phyloP scores from a whole-genome alignment of 2,113 vertebrate species.

The Nibea albiflora region DNA sequence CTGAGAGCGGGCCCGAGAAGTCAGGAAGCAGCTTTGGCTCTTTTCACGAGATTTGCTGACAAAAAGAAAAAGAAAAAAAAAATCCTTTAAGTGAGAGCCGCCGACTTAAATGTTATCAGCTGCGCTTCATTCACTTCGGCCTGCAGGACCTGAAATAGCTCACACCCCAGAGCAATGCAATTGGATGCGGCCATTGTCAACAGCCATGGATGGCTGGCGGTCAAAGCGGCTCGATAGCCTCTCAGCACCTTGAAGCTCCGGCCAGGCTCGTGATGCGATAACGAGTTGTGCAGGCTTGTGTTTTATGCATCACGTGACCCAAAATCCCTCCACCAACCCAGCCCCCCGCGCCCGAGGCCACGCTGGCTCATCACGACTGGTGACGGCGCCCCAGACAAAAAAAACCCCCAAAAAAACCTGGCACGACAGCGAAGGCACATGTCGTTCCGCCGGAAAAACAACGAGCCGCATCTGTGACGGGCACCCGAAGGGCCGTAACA shows the following conservation, averaged over 20 bases:
- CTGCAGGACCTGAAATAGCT: neutral
- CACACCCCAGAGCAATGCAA: neutral
- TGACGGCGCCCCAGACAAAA: slow-evolving; percentile 12
- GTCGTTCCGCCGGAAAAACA: slow-evolving; percentile 20
- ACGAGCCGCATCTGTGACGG: neutral
- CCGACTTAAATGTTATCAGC: neutral
- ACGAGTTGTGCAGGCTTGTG: slow-evolving; percentile 15
- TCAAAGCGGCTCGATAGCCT: slow-evolving; percentile 1
- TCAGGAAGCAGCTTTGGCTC: too few relatives aligned
- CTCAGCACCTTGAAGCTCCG: slow-evolving; percentile 1
- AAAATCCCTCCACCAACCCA: too few relatives aligned
- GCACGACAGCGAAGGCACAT: neutral
- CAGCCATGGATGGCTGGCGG: neutral
- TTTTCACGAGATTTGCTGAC: too few relatives aligned
- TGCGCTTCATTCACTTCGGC: neutral
- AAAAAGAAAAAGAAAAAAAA: too few relatives aligned
- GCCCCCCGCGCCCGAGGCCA: neutral
- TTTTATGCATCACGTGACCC: slow-evolving; percentile 15
- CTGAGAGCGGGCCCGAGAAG: too few relatives aligned
- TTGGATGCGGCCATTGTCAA: slow-evolving; percentile 8
- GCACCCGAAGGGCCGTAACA: neutral
- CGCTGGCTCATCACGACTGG: slow-evolving; percentile 14
- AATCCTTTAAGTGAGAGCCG: too few relatives aligned
- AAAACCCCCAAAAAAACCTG: too few relatives aligned
- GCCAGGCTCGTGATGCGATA: slow-evolving; percentile 24